Evolutionary conservation across 2,113 vertebrate genomes (phyloP), one percentile per base, ranked within the genome.

Genomic region (Danionella cerebrum): DNA sequence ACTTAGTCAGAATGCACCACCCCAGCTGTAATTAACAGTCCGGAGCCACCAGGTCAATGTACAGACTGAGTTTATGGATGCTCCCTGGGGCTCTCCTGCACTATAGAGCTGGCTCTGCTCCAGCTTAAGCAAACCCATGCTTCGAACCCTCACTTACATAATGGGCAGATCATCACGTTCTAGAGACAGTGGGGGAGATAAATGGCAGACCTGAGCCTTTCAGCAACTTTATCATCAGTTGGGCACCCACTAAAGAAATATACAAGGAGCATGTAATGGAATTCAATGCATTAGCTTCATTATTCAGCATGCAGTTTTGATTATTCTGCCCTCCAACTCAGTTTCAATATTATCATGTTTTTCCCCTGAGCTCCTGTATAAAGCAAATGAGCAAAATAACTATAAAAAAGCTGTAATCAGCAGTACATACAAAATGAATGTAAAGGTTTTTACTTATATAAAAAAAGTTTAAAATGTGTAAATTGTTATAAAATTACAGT

Each of bases 21-120:
- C 27, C 3, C 18, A 35, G 19, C 24, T 59, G 53, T 44, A 72
- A 59, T 72, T 59, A 59, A 72, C 60, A 24, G 53, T 54, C 48
- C 22, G 12, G 4, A 48, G 52, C 62, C 44, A 51, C 24, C 9
- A n/a, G 54, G 63, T 67, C 53, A 66, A 19, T 59, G 35, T 72
- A 33, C 53, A 51, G 48, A 53, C 21, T 22, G 53, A 24, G 51
- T 55, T 41, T 24, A 50, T 41, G 44, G 25, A 47, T 16, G 62
- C 53, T 67, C 70, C 36, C 27, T 35, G 36, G 19, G 63, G 54
- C 27, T 59, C 60, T 66, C 21, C 12, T 25, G n/a, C 42, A 29
- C 44, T 36, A 12, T 14, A 45, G 0, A 5, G 3, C 36, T 66
- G 70, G 54, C 63, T 44, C 24, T 9, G 18, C n/a, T 65, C 53